phyloP scores from a whole-genome alignment of 2,797 vertebrate species.

The Acanthopagrus latus region DNA sequence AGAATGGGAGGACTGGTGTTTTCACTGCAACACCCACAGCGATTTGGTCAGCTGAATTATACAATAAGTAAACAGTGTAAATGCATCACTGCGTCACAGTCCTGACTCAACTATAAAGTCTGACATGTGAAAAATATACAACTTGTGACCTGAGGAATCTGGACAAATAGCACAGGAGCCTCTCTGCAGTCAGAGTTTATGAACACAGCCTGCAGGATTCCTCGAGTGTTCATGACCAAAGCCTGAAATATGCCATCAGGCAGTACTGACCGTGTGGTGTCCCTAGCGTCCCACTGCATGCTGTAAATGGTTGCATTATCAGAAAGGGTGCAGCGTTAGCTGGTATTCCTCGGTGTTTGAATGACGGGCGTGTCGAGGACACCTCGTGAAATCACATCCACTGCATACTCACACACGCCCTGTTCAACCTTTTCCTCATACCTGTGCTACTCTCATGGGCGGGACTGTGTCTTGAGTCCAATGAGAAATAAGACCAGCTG shows the following conservation, averaged over 20 bases:
- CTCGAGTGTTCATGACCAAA: conserved; percentile 31
- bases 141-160: background rate
- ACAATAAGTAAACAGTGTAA: background rate
- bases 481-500: background rate
- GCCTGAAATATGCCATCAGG: conserved; percentile 26
- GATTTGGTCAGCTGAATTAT: background rate
- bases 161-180: conserved; percentile 2
- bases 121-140: background rate
- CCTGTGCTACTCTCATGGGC: conserved; percentile 15
- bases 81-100: background rate
- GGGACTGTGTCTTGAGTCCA: background rate
- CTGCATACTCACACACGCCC: background rate
- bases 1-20: no score
- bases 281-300: background rate
- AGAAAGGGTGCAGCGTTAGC: conserved; percentile 15
- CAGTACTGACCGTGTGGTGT: background rate
- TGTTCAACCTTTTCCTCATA: conserved; percentile 26
- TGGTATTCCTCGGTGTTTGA: conserved; percentile 16
- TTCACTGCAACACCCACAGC: no score
- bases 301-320: conserved; percentile 17
- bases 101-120: background rate
- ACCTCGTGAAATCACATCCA: background rate
- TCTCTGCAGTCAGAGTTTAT: conserved; percentile 6
- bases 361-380: conserved; percentile 14
- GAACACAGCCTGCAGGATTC: conserved; percentile 12